These are phyloP conservation scores for Oplegnathus fasciatus DNA, from an alignment of 2,113 vertebrate species.

Conservation along the genomic window DNA sequence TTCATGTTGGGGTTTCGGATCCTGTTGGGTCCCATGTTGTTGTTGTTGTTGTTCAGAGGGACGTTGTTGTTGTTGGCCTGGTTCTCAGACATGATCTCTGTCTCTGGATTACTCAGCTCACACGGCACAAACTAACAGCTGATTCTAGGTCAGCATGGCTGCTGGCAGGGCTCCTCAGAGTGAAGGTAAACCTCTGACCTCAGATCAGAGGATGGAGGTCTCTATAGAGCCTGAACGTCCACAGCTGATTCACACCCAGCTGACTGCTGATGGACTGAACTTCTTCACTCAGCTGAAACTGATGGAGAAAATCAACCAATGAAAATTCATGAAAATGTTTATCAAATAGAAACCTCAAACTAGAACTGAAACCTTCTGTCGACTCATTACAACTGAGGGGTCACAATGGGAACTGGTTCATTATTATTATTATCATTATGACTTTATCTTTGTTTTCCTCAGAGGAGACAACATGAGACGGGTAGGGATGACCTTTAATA, in stretches of 20 bases:
- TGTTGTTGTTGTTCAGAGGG: conserved; percentile 83
- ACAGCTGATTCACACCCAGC: background rate
- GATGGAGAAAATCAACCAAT: background rate
- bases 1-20: conserved; percentile 92
- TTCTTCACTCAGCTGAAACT: background rate
- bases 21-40: conserved; percentile 86
- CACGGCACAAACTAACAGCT: conserved; percentile 8
- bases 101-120: conserved; percentile 26
- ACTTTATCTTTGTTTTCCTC: too few species aligned
- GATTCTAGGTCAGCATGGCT: conserved; percentile 70
- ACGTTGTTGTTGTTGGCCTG: conserved; percentile 87
- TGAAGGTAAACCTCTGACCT: conserved; percentile 13
- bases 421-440: too few species aligned
- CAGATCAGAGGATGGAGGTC: background rate
- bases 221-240: background rate
- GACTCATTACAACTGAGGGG: too few species aligned
- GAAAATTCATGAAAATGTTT: background rate
- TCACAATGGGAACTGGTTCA: too few species aligned
- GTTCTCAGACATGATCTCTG: conserved; percentile 90
- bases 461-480: too few species aligned
- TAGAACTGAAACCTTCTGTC: background rate
- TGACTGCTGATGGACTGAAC: background rate
- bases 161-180: background rate
- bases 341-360: too few species aligned
- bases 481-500: too few species aligned